Percentiles rank a stretch among this genome's conserved stretches.
These are phyloP conservation scores for Clarias batrachus DNA, from an alignment of 2,113 vertebrate genomes.

Conservation along the genomic window DNA sequence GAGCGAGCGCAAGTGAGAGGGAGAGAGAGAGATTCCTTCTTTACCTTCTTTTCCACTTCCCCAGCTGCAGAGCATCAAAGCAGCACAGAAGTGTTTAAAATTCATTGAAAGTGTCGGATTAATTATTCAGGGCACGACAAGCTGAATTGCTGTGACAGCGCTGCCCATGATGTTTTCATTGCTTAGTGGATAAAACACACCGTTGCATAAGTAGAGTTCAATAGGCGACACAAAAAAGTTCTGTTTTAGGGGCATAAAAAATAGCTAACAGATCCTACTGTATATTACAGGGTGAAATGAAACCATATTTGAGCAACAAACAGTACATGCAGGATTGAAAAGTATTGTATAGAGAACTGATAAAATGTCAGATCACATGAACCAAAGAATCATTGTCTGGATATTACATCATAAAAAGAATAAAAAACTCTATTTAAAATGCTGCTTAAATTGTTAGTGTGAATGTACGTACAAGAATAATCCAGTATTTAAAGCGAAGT, in stretches of 20 bases:
- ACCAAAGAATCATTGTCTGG: not conserved
- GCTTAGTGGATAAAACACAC: conserved; percentile 27
- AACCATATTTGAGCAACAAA: not conserved
- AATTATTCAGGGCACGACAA: conserved; percentile 53
- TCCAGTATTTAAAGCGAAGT: no score
- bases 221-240: not conserved
- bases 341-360: not conserved
- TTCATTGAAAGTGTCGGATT: conserved; percentile 49
- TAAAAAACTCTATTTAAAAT: not conserved
- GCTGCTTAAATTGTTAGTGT: not conserved
- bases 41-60: conserved; percentile 9
- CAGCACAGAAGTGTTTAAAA: conserved; percentile 45
- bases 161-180: conserved; percentile 8
- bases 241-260: no score
- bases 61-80: conserved; percentile 45
- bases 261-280: no score
- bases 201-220: not conserved
- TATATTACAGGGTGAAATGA: not conserved
- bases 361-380: not conserved
- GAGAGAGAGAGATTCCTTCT: not conserved
- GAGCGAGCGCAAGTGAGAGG: not conserved
- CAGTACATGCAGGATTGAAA: not conserved
- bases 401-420: not conserved
- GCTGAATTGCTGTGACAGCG: conserved; percentile 22
- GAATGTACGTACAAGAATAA: not conserved